Base-by-base conservation (phyloP, 1,140 invertebrate genomes). In the Colletes latitarsis region DNA sequence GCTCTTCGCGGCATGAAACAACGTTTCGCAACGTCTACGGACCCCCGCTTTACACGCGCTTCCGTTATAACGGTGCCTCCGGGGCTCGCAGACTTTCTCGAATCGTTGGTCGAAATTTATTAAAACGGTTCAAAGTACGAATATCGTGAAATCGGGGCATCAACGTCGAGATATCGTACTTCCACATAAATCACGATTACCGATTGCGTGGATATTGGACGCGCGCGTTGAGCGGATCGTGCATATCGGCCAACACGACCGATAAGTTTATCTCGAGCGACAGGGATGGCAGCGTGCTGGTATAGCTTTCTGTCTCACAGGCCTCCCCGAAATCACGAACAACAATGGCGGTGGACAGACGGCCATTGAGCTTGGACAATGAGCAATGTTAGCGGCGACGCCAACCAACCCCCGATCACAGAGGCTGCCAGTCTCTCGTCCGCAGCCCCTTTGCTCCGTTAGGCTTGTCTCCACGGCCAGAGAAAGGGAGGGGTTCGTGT, bases 301-400 rank as follows among this genome's bases (percentile, higher is more conserved):
- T 57, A 8, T 55, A 70, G 3, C 30, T 70, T 9, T 19, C 19
- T 73, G 73, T 80, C 71, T 68, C 84, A 43, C 69, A 73, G 72
- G 60, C 82, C 71, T 72, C 70, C 70, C 64, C 57, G 77, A 82
- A 87, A 87, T 86, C 84, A 86, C 64, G 49, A 64, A 17, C 84
- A 19, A 87, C 85, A 87, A 87, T 87, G 85, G 85, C 82, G 82
- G 64, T 70, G 84, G 84, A 87, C 84, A 86, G 85, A 83, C 85
- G 84, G 85, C 85, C 85, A 87, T 87, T 86, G 82, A 87, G 82
- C 74, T 76, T 49, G 85, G 84, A 87, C 85, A 87, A 87, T 87
- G 74, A 87, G 58, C 60, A 49, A 78, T 69, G 84, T 86, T 83
- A 82, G 84, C 80, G 62, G 64, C 75, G 67, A 82, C 66, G 80